Evolutionary conservation across 1,140 invertebrate species (phyloP).

Genomic region (Melanaphis sacchari): DNA sequence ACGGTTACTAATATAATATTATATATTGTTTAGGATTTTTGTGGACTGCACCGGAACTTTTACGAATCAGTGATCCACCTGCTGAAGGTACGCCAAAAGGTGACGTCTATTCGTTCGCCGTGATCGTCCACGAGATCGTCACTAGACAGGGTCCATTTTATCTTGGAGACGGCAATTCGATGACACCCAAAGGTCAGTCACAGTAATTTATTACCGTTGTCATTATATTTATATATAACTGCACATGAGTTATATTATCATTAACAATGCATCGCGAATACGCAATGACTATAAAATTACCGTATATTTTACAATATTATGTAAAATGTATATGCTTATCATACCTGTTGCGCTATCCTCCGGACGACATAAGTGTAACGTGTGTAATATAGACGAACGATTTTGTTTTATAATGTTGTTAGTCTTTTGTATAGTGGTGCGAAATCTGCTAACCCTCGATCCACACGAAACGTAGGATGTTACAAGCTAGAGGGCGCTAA

Average conservation of each 20-base stretch:
- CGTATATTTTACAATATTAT: neutral
- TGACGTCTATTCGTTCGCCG: conserved; percentile 94
- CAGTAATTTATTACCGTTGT: neutral
- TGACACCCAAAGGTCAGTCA: conserved; percentile 73
- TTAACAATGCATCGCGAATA: neutral
- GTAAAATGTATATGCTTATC: neutral
- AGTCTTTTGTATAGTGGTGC: neutral
- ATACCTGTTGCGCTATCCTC: neutral
- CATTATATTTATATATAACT: neutral
- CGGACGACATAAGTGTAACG: neutral
- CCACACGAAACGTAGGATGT: neutral
- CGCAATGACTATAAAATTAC: too few species aligned
- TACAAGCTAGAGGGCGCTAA: neutral
- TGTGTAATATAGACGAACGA: neutral
- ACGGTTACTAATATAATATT: neutral
- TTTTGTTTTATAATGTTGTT: neutral
- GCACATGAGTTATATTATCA: too few species aligned
- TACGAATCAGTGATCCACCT: conserved; percentile 74
- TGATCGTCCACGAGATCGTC: conserved; percentile 93
- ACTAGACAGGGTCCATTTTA: conserved; percentile 87
- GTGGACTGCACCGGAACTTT: conserved; percentile 93
- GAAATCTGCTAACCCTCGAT: neutral
- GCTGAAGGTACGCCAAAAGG: conserved; percentile 86
- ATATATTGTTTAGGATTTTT: conserved; percentile 71
- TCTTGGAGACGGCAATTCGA: conserved; percentile 70